These are phyloP conservation scores for Drosophila gunungcola DNA, from an alignment of 1,140 invertebrate genomes.

Conservation along the genomic window DNA sequence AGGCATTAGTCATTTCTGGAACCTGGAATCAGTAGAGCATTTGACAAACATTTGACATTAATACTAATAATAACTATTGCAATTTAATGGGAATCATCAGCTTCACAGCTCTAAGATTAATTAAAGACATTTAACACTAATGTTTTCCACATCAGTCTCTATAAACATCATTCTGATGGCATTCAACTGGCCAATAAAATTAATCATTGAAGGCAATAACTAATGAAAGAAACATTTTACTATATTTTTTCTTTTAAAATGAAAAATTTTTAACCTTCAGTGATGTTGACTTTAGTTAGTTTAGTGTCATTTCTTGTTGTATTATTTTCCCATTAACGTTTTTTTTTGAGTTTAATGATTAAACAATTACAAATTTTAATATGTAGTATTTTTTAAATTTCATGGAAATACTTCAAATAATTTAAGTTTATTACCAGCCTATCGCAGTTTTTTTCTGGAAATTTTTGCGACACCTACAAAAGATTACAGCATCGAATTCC, in stretches of 20 bases:
- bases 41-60: not conserved
- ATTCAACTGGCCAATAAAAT: not conserved
- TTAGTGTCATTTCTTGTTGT: too few species aligned
- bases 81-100: not conserved
- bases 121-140: not conserved
- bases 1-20: slow-evolving; percentile 7
- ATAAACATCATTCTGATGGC: not conserved
- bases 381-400: too few species aligned
- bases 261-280: too few species aligned
- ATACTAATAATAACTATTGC: not conserved
- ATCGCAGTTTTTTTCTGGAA: too few species aligned
- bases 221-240: not conserved
- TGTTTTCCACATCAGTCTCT: not conserved
- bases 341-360: too few species aligned
- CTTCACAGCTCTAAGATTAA: not conserved
- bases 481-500: not conserved
- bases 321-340: too few species aligned
- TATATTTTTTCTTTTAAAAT: too few species aligned
- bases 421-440: too few species aligned
- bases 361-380: too few species aligned
- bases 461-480: not conserved
- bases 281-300: too few species aligned
- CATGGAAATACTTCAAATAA: too few species aligned
- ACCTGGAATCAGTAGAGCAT: not conserved
- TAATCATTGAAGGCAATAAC: not conserved